Evolutionary conservation across 1,140 invertebrate genomes (phyloP).

Genomic region (Calephelis virginiensis): DNA sequence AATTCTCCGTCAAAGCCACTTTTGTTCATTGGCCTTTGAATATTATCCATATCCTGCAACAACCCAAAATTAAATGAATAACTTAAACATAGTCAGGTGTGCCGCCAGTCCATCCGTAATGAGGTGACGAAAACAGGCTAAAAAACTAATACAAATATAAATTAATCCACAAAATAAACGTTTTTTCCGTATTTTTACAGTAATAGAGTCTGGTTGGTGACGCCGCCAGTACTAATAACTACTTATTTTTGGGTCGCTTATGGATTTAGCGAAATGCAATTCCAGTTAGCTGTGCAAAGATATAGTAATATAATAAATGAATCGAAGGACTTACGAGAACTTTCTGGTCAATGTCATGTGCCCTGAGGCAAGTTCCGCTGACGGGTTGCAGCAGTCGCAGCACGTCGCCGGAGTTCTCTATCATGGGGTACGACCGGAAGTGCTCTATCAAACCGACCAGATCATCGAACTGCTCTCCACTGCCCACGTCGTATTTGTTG

Average conservation of each 20-base stretch:
- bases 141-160: too few relatives aligned
- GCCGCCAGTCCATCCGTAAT: too few relatives aligned
- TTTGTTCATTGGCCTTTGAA: constrained; percentile 38
- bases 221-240: too few relatives aligned
- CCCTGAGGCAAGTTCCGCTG: constrained; percentile 97
- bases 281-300: too few relatives aligned
- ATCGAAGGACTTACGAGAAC: constrained; percentile 75
- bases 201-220: too few relatives aligned
- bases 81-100: too few relatives aligned
- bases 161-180: too few relatives aligned
- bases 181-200: too few relatives aligned
- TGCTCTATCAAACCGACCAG: constrained; percentile 96
- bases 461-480: constrained; percentile 95
- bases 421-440: constrained; percentile 98
- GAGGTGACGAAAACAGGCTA: too few relatives aligned
- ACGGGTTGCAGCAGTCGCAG: constrained; percentile 97
- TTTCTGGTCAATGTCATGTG: constrained; percentile 92
- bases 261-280: too few relatives aligned
- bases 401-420: constrained; percentile 97
- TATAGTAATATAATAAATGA: background rate
- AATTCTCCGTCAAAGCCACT: constrained; percentile 98
- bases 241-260: too few relatives aligned
- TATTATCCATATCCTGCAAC: constrained; percentile 71
- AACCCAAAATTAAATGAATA: too few relatives aligned
- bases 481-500: constrained; percentile 96